phyloP scores from a whole-genome alignment of 2,113 vertebrate genomes.

The Micronycteris hirsuta region DNA sequence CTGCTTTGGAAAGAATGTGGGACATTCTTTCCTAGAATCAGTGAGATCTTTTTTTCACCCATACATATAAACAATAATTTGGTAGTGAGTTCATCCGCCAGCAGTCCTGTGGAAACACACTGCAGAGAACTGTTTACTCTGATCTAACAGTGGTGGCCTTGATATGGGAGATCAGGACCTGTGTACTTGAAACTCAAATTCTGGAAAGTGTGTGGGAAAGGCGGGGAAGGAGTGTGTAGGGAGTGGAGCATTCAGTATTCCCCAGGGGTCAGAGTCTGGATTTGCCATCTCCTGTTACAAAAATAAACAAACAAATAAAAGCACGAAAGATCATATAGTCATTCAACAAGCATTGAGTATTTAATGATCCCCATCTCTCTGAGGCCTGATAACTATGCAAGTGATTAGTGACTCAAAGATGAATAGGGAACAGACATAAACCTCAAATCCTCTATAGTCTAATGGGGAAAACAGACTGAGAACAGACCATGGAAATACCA shows the following conservation, averaged over 20 bases:
- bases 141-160: not conserved
- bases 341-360: not conserved
- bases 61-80: not conserved
- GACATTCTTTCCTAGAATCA: not conserved
- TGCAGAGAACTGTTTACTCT: not conserved
- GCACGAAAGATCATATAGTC: not conserved
- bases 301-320: not conserved
- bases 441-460: not conserved
- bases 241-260: accelerated
- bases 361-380: not conserved
- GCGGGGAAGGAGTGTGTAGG: not conserved
- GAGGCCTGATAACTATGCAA: not conserved
- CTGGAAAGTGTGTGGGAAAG: not conserved
- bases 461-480: not conserved
- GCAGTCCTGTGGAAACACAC: not conserved
- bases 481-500: not conserved
- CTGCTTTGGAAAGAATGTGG: slow-evolving; percentile 50
- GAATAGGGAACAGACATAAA: not conserved
- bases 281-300: not conserved
- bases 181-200: not conserved
- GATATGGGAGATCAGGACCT: not conserved
- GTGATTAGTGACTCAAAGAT: not conserved
- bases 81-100: not conserved
- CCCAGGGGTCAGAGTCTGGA: not conserved
- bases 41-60: not conserved